Conservation (phyloP, 2,113 vertebrate species). For the Petrocephalus microphthalmus region DNA sequence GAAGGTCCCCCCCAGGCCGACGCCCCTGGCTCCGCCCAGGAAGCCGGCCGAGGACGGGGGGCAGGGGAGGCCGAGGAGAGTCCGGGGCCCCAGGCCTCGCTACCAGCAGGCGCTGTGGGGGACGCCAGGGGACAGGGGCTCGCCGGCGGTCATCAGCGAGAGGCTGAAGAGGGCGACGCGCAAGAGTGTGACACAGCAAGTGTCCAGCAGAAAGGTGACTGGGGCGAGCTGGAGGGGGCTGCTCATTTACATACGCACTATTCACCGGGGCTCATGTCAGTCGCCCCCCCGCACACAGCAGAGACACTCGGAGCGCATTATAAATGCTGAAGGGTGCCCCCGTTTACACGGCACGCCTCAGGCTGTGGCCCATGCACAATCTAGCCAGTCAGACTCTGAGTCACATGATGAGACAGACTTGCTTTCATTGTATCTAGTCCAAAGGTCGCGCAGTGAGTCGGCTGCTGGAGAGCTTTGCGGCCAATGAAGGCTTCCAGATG, state of each 20-base stretch:
- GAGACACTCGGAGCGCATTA: background rate
- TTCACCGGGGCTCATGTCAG: background rate
- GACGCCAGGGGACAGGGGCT: constrained; percentile 39
- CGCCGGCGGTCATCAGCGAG: constrained; percentile 50
- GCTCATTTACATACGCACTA: background rate
- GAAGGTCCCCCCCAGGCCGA: constrained; percentile 40
- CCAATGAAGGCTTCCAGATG: constrained; percentile 78
- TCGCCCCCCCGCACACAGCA: background rate
- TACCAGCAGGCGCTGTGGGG: constrained; percentile 30
- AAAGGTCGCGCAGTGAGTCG: constrained; percentile 82
- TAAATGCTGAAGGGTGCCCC: background rate
- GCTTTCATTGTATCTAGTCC: constrained; percentile 34
- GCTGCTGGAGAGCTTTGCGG: constrained; percentile 82
- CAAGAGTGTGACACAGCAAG: constrained; percentile 54
- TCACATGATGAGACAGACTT: background rate
- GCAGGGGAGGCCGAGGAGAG: constrained; percentile 52
- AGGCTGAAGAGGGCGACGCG: constrained; percentile 61
- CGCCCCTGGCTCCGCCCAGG: constrained; percentile 35
- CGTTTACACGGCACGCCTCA: background rate
- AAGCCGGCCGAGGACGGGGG: constrained; percentile 45
- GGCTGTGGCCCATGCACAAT: background rate
- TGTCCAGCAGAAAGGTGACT: constrained; percentile 47
- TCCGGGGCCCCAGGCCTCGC: constrained; percentile 44
- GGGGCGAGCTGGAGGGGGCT: no score
- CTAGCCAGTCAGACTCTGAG: background rate